These are phyloP conservation scores for Tryphoninae sp. DNA, from an alignment of 2,888 invertebrate genomes.

Conservation along the genomic window DNA sequence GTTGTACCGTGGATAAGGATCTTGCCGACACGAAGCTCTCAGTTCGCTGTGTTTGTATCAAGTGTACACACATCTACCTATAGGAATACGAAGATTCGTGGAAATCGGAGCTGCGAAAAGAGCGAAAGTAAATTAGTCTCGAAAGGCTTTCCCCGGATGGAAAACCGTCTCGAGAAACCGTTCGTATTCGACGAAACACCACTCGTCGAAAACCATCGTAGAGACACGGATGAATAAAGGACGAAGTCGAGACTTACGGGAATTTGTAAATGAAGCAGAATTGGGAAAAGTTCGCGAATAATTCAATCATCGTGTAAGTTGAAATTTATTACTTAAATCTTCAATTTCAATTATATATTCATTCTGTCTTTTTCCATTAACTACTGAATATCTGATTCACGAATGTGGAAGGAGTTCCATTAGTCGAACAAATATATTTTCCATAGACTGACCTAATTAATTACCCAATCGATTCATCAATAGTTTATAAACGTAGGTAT, in stretches of 20 bases:
- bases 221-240: background rate
- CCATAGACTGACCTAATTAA: too few species aligned
- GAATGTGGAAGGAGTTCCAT: too few species aligned
- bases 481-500: too few species aligned
- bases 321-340: too few species aligned
- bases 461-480: too few species aligned
- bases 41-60: background rate
- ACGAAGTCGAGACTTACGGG: background rate
- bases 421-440: too few species aligned
- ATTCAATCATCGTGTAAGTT: too few species aligned
- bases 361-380: too few species aligned
- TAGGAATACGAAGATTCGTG: background rate
- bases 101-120: slow-evolving; percentile 45
- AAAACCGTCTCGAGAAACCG: background rate
- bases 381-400: too few species aligned
- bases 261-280: slow-evolving; percentile 2
- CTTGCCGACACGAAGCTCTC: background rate
- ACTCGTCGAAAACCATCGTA: background rate
- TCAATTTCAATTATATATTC: too few species aligned
- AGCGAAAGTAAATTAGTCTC: slow-evolving; percentile 47
- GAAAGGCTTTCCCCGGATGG: slow-evolving; percentile 31
- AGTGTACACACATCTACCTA: background rate
- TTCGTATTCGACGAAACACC: background rate
- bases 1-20: background rate
- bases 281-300: background rate